Percentiles rank a stretch among this genome's conserved stretches.
Conservation (phyloP, 2,797 vertebrate species). For the Sandelia bainsii region DNA sequence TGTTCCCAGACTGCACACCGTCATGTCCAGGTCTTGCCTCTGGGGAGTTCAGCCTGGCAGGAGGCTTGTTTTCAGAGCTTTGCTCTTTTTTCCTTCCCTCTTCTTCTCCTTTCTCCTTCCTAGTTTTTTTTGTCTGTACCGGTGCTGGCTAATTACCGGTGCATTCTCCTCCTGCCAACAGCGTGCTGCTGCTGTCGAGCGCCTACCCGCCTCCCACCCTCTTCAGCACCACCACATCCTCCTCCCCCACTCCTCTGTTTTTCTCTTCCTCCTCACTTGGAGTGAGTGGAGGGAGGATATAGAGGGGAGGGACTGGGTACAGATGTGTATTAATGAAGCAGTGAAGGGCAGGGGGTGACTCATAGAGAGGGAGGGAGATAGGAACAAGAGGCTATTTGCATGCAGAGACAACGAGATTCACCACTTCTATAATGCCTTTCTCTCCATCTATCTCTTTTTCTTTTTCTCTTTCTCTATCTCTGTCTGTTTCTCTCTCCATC, state of each 20-base stretch:
- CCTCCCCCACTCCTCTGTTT: conserved; percentile 67
- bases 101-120: conserved; percentile 72
- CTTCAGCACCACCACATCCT: conserved; percentile 26
- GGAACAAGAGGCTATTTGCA: conserved; percentile 78
- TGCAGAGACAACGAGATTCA: conserved; percentile 79
- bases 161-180: conserved; percentile 82
- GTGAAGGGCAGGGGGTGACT: conserved; percentile 87
- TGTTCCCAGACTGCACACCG: conserved; percentile 82
- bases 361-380: conserved; percentile 58
- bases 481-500: conserved; percentile 57
- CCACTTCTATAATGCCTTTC: conserved; percentile 65
- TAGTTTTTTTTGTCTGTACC: conserved; percentile 79
- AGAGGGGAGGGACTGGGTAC: conserved; percentile 70
- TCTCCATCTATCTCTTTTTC: conserved; percentile 27
- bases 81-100: conserved; percentile 63
- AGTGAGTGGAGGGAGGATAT: conserved; percentile 55
- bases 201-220: conserved; percentile 42
- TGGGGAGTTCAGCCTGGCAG: conserved; percentile 81
- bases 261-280: conserved; percentile 72
- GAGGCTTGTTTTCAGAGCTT: conserved; percentile 82
- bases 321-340: conserved; percentile 87
- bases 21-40: conserved; percentile 84
- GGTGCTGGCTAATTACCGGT: conserved; percentile 87
- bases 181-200: conserved; percentile 75
- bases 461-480: conserved; percentile 39